These are phyloP conservation scores for Eurystomus glaucurus DNA, from an alignment of 2,797 vertebrate species.

Conservation along the genomic window DNA sequence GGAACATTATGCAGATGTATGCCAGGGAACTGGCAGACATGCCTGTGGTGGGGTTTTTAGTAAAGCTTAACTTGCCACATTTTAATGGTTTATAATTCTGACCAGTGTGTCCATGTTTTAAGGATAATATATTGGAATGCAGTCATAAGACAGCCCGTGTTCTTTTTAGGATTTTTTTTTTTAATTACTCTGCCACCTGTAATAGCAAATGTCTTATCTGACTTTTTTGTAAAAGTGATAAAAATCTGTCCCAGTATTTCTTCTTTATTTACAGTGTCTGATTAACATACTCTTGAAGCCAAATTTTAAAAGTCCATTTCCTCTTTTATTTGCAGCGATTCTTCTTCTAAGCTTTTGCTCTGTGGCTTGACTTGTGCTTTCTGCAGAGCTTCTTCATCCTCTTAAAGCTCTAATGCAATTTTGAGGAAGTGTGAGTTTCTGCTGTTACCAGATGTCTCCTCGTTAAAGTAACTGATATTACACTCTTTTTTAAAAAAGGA, in stretches of 20 bases:
- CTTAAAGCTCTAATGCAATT: not conserved
- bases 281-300: not conserved
- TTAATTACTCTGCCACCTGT: not conserved
- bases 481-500: not conserved
- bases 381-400: not conserved
- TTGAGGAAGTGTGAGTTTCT: conserved; percentile 58
- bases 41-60: not conserved
- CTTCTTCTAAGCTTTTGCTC: not conserved
- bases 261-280: not conserved
- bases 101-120: fast-evolving
- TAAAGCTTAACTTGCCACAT: not conserved
- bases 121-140: not conserved
- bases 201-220: not conserved
- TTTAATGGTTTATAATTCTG: not conserved
- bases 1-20: not conserved
- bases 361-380: not conserved
- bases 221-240: not conserved
- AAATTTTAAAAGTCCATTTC: not conserved
- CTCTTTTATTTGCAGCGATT: not conserved
- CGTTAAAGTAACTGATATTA: not conserved
- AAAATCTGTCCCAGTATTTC: not conserved
- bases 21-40: not conserved
- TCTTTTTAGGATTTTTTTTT: not conserved
- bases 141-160: not conserved
- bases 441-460: conserved; percentile 14